Evolutionary conservation across 2,797 vertebrate genomes (phyloP).

Genomic region (Scleropages formosus): DNA sequence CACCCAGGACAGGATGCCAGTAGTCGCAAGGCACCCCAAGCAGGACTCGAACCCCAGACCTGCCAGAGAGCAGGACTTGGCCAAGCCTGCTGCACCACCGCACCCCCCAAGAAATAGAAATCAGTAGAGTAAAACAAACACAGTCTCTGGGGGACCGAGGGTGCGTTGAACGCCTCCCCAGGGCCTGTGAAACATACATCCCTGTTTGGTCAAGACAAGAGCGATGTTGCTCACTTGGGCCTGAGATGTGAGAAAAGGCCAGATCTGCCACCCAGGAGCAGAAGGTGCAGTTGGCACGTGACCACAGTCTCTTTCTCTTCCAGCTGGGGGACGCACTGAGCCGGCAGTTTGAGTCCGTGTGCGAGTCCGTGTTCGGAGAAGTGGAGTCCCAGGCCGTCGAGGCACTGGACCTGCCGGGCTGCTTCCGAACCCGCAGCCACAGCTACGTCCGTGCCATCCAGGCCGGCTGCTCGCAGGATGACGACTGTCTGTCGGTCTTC

Average conservation of each 20-base stretch:
- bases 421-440: conserved; percentile 96
- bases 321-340: conserved; percentile 91
- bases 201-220: no score
- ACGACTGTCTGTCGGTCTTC: conserved; percentile 95
- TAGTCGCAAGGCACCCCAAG: no score
- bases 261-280: neutral
- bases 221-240: neutral
- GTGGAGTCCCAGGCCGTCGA: conserved; percentile 95
- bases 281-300: neutral
- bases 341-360: conserved; percentile 90
- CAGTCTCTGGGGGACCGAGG: no score
- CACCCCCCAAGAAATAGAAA: no score
- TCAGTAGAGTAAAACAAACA: no score
- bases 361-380: conserved; percentile 93
- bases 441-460: conserved; percentile 98
- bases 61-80: no score
- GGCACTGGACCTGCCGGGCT: conserved; percentile 94
- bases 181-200: no score
- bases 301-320: neutral
- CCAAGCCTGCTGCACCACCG: no score
- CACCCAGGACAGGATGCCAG: no score
- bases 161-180: no score
- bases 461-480: conserved; percentile 96
- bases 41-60: no score
- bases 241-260: neutral